Base-by-base conservation (phyloP, 2,797 vertebrate species). In the Petrocephalus sullivani region DNA sequence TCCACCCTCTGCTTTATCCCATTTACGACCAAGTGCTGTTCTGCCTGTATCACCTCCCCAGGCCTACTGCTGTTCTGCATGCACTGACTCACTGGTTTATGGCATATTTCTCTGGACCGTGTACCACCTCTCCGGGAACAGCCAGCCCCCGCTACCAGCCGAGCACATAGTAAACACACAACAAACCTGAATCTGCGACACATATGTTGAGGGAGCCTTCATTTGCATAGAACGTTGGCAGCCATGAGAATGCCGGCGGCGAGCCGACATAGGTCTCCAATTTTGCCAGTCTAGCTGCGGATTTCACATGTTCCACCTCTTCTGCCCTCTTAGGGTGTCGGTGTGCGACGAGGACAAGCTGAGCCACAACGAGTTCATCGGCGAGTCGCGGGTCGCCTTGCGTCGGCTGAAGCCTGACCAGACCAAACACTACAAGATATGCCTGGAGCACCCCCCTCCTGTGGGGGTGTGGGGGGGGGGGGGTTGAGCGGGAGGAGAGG, bases 331-430 rank as follows among this genome's bases (percentile, higher is more conserved):
- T 93, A 97, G 97, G 95, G 96, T 98, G 92, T 96, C 97, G 0
- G 97, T 98, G 90, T 98, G 97, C 37, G 97, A 98, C 0, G 97
- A 98, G 92, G 97, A 98, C 95, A 97, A 97, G 94, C 94, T 98
- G 94, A 97, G 96, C 87, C 97, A 98, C 94, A 98, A 98, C 16
- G 97, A 98, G 94, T 98, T 97, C 95, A 98, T 98, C 1, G 97
- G 97, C 84, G 97, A 98, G 94, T 97, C 95, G 1, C 94, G 97
- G 1, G 95, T 98, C 87, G 97, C 97, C 46, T 96, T 98, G 78
- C 96, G 97, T 58, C 95, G 97, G 41, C 95, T 98, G 91, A 97
- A 97, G 93, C 96, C 96, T 19, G 95, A 96, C 91, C 96, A 97
- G 94, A 96, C 95, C 92, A 97, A 97, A 92, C 97, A 97, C 92